Base-by-base conservation (phyloP, 2,113 vertebrate genomes). In the Coptodon bakossiorum region DNA sequence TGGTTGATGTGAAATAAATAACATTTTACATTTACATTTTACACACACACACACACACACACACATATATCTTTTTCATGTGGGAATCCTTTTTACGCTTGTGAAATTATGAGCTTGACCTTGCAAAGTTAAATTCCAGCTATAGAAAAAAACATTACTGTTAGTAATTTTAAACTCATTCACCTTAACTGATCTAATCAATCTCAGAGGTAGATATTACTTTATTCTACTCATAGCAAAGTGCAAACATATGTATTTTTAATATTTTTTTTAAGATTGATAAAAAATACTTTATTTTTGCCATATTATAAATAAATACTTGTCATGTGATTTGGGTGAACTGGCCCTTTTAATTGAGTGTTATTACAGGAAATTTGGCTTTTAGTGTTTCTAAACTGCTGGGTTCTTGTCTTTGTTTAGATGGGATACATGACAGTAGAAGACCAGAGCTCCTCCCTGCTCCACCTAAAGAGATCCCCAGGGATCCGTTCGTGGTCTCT, bases 401-500 rank as follows among this genome's bases (percentile, higher is more conserved):
- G 48, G 2, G 9, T 61, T 81, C 4, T 14, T 89, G 24, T 19
- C 6, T 66, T 6, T 14, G n/a, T 85, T 86, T 88, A 96, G 95
- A 97, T 97, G 97, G 98, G 98, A 88, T 99, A 99, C 93, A 99
- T 99, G 99, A 91, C 89, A 36, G 96, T 99, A 68, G 97, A 98
- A 94, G 90, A 92, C 6, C 97, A 97, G 63, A 97, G 96, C 3
- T 27, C 89, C 85, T 97, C 96, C 88, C 3, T 91, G 43, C 97
- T 99, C 7, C 97, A 97, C 78, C 95, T 99, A 31, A 99, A 97
- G 93, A 98, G 98, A 94, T 96, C 97, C 3, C 99, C 98, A 1
- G 98, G 98, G 48, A 96, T 98, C 80, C 95, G 99, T n/a, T 98
- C 99, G 12, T 99, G 99, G 99, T 99, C 98, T 34, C 90, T 99